Conservation (phyloP, 2,113 vertebrate genomes). For the Hyaena hyaena region DNA sequence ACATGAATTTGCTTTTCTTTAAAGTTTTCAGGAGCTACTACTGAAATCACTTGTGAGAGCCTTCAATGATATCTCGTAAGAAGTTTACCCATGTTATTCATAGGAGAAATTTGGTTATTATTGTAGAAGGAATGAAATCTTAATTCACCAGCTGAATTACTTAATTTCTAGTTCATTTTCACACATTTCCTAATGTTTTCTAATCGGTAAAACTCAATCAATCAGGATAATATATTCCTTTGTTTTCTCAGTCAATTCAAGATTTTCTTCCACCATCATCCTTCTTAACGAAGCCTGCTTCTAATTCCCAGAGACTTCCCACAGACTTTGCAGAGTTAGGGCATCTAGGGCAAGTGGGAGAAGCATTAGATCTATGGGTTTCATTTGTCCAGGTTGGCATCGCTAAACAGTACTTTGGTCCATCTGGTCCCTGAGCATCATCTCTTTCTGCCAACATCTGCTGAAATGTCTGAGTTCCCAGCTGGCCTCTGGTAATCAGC, state of each 20-base stretch:
- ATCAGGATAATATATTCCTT: background rate
- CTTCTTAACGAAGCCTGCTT: background rate
- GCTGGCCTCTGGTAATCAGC: background rate
- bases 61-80: background rate
- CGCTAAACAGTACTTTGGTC: background rate
- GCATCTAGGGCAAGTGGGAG: too few relatives aligned
- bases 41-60: background rate
- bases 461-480: conserved; percentile 2
- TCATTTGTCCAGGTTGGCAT: background rate
- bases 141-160: background rate
- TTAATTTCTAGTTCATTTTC: background rate
- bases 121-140: background rate
- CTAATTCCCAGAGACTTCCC: background rate
- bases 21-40: background rate
- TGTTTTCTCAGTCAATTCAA: background rate
- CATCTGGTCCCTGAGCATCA: background rate
- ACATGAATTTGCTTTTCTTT: background rate
- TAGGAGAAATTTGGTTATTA: background rate
- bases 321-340: background rate
- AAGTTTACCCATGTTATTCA: background rate
- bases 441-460: conserved; percentile 5
- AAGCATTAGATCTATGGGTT: background rate
- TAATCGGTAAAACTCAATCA: background rate
- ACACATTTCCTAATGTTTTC: background rate
- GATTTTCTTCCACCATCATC: background rate